These are phyloP conservation scores for Trematocara unimaculatum DNA, from an alignment of 2,113 vertebrate species.

Conservation along the genomic window DNA sequence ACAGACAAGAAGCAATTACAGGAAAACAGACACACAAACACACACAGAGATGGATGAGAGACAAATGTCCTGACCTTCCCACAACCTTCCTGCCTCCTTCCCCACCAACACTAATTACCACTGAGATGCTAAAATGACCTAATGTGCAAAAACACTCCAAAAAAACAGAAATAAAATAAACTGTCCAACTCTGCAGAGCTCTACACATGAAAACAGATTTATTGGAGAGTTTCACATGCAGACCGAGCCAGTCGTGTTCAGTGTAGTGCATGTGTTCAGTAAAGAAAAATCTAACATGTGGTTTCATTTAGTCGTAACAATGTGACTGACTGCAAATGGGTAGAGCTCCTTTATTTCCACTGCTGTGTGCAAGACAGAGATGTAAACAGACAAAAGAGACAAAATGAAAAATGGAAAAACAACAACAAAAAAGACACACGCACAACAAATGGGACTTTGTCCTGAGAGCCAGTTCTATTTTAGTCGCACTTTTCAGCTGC, in stretches of 20 bases:
- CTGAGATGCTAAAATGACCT: not conserved
- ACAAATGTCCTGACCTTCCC: slow-evolving; percentile 19
- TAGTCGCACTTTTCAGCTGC: not conserved
- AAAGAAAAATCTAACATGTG: slow-evolving; percentile 15
- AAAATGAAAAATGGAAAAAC: not conserved
- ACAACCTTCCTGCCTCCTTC: not conserved
- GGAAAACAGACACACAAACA: not conserved
- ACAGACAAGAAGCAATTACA: not conserved
- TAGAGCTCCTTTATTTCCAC: not conserved
- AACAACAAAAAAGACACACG: not conserved
- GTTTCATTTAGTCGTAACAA: slow-evolving; percentile 27
- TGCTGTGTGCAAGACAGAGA: not conserved
- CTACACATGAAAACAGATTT: not conserved
- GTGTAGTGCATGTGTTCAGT: not conserved
- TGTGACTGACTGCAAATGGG: not conserved
- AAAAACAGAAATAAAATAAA: not conserved
- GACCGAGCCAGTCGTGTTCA: not conserved
- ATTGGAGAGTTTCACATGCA: not conserved
- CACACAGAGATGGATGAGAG: not conserved
- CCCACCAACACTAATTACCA: not conserved
- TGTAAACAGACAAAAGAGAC: not conserved
- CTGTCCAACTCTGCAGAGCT: not conserved
- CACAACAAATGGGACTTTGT: not conserved
- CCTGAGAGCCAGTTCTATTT: not conserved
- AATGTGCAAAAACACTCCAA: not conserved